phyloP scores from a whole-genome alignment of 2,113 vertebrate species.

The Paralichthys olivaceus region DNA sequence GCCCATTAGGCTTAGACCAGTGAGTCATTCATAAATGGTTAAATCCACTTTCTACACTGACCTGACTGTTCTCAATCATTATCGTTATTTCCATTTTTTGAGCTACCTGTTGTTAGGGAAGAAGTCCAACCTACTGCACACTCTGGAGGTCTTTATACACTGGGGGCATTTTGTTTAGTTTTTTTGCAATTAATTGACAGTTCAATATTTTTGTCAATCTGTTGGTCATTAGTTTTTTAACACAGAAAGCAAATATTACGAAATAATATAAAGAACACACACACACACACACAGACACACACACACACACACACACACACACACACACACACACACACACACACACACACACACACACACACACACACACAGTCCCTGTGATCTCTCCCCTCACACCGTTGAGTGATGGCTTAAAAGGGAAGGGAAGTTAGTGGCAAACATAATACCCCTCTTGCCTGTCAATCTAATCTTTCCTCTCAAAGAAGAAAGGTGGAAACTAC shows the following conservation, averaged over 20 bases:
- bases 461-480: constrained; percentile 18
- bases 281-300: too few relatives aligned
- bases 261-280: too few relatives aligned
- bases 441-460: background rate
- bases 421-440: constrained; percentile 36
- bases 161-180: background rate
- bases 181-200: too few relatives aligned
- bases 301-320: too few relatives aligned
- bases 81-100: constrained; percentile 55
- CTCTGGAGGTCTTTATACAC: constrained; percentile 5
- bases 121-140: constrained; percentile 35
- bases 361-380: too few relatives aligned
- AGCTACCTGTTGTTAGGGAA: constrained; percentile 54
- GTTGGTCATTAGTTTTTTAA: too few relatives aligned
- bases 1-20: constrained; percentile 41
- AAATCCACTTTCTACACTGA: constrained; percentile 48
- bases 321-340: too few relatives aligned
- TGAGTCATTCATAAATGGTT: constrained; percentile 48
- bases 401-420: constrained; percentile 39
- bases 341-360: too few relatives aligned
- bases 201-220: too few relatives aligned
- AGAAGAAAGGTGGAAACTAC: constrained; percentile 15
- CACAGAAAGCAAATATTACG: background rate
- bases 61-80: constrained; percentile 62
- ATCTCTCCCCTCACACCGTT: background rate